Conservation (phyloP, 2,113 vertebrate genomes). For the Nipponia nippon region DNA sequence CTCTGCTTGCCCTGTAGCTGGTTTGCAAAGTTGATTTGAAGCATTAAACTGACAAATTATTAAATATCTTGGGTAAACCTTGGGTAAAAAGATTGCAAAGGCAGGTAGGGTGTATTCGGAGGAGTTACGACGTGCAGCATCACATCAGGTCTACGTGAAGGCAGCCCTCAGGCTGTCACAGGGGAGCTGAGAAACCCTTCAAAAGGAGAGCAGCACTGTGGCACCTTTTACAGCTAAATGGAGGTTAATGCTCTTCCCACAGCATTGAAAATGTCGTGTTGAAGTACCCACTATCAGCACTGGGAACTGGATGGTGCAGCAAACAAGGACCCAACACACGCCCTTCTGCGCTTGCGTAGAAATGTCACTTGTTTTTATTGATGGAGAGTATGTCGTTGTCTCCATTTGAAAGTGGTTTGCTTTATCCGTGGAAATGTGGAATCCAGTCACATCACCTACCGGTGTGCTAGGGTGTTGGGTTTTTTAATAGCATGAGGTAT, state of each 20-base stretch:
- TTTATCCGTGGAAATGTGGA: not conserved
- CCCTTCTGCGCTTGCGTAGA: not conserved
- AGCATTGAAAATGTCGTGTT: not conserved
- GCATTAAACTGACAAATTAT: not conserved
- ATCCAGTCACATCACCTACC: not conserved
- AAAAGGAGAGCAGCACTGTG: not conserved
- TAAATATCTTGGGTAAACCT: not conserved
- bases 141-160: not conserved
- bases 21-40: not conserved
- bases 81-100: not conserved
- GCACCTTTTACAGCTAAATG: not conserved
- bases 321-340: fast-evolving
- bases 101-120: not conserved
- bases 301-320: not conserved
- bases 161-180: not conserved
- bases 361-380: not conserved
- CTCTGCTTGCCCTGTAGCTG: not conserved
- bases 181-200: not conserved
- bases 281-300: not conserved
- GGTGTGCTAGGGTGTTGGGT: not conserved
- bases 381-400: too few relatives aligned
- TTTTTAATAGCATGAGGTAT: not conserved
- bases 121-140: not conserved
- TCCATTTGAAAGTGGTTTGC: not conserved
- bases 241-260: not conserved